Conservation (phyloP, 1,140 invertebrate genomes). For the Eriosoma lanigerum region DNA sequence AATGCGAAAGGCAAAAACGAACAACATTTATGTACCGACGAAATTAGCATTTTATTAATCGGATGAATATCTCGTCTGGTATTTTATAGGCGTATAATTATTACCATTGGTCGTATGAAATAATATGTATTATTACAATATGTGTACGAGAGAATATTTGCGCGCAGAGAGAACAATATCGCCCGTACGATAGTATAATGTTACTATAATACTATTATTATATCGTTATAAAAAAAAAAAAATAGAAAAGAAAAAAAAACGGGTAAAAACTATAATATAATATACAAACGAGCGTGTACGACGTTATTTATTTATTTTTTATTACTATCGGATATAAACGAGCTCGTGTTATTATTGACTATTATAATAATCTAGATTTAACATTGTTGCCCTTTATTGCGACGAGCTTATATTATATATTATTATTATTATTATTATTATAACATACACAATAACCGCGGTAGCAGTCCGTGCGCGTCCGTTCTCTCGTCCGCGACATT, state of each 20-base stretch:
- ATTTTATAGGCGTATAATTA: background rate
- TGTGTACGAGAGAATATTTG: background rate
- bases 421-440: no score
- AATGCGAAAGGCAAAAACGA: no score
- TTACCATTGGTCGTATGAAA: no score
- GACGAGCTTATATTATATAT: background rate
- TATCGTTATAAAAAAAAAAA: background rate
- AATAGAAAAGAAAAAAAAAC: background rate
- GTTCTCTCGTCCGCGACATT: background rate
- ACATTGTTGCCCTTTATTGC: background rate
- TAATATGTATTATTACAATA: background rate
- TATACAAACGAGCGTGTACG: background rate
- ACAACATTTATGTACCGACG: no score
- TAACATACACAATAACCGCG: background rate
- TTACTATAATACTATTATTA: background rate
- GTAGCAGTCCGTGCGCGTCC: background rate
- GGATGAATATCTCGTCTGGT: no score
- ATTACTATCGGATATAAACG: background rate
- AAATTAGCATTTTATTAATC: no score
- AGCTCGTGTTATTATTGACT: background rate
- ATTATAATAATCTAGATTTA: slow-evolving; percentile 1
- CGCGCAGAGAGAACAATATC: no score
- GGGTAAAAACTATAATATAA: background rate
- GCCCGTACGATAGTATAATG: background rate
- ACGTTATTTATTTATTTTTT: background rate